phyloP scores from a whole-genome alignment of 2,113 vertebrate species.

The Ciconia boyciana region DNA sequence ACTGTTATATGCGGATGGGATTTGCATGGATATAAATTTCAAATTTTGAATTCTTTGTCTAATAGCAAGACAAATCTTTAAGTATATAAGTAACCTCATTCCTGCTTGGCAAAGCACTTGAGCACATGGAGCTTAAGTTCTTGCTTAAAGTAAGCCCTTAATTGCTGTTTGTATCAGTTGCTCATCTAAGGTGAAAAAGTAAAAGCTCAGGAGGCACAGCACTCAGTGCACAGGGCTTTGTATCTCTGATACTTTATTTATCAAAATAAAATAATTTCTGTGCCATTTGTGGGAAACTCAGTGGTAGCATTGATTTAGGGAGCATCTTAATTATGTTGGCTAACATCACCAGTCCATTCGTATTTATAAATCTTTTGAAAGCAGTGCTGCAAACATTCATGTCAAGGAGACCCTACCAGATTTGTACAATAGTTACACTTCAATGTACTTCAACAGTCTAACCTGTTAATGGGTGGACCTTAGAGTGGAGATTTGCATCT shows the following conservation, averaged over 20 bases:
- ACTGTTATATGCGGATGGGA: not conserved
- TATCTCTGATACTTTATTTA: not conserved
- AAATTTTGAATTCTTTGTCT: not conserved
- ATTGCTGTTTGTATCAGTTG: not conserved
- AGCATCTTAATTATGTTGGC: not conserved
- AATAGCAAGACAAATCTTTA: not conserved
- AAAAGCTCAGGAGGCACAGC: not conserved
- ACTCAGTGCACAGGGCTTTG: not conserved
- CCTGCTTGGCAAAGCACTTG: not conserved
- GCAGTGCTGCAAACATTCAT: not conserved
- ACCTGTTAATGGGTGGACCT: not conserved
- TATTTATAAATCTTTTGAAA: not conserved
- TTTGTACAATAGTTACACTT: not conserved
- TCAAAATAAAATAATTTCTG: not conserved
- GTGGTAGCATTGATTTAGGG: not conserved
- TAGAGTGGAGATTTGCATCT: constrained; percentile 4
- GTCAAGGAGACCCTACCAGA: not conserved
- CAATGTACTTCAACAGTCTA: not conserved
- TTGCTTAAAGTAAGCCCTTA: not conserved
- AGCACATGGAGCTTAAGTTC: not conserved
- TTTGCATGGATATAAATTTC: not conserved
- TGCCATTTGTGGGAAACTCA: not conserved
- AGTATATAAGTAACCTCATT: not conserved
- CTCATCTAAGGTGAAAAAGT: not conserved
- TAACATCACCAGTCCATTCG: not conserved